Evolutionary conservation across 2,888 invertebrate genomes (phyloP).

Genomic region (Penaeus monodon): DNA sequence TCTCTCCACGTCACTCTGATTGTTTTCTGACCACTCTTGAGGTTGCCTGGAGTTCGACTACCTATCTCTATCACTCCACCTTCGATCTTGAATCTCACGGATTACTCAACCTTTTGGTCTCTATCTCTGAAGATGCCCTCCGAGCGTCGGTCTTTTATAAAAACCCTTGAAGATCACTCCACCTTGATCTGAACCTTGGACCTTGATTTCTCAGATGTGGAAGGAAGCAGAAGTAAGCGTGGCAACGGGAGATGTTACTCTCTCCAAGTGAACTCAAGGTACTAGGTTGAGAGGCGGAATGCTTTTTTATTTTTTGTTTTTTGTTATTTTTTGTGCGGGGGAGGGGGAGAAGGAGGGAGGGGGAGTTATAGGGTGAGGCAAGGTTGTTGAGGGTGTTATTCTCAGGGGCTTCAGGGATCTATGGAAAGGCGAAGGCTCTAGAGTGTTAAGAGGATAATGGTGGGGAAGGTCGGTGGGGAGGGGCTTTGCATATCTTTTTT

Average conservation of each 20-base stretch:
- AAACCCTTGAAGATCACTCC: constrained; percentile 10
- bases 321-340: neutral
- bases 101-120: too few relatives aligned
- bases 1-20: too few relatives aligned
- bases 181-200: constrained; percentile 40
- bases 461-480: neutral
- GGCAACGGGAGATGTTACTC: constrained; percentile 56
- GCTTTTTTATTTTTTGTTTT: too few relatives aligned
- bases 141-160: neutral
- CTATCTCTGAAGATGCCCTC: too few relatives aligned
- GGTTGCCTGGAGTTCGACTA: too few relatives aligned
- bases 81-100: too few relatives aligned
- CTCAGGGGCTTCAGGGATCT: neutral
- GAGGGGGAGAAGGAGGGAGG: neutral
- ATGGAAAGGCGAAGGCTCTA: neutral
- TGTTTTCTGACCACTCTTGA: too few relatives aligned
- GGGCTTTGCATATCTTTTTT: neutral
- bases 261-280: constrained; percentile 57
- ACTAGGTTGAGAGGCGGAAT: constrained; percentile 33
- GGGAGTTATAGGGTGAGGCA: neutral
- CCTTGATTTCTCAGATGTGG: constrained; percentile 59
- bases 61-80: too few relatives aligned
- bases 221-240: constrained; percentile 59
- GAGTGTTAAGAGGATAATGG: neutral
- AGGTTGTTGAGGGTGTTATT: neutral